A percentile compares a stretch with the other conserved stretches of the same genome.
These are phyloP conservation scores for Calcarius lapponicus DNA, from an alignment of 2,797 vertebrate genomes.

Conservation along the genomic window DNA sequence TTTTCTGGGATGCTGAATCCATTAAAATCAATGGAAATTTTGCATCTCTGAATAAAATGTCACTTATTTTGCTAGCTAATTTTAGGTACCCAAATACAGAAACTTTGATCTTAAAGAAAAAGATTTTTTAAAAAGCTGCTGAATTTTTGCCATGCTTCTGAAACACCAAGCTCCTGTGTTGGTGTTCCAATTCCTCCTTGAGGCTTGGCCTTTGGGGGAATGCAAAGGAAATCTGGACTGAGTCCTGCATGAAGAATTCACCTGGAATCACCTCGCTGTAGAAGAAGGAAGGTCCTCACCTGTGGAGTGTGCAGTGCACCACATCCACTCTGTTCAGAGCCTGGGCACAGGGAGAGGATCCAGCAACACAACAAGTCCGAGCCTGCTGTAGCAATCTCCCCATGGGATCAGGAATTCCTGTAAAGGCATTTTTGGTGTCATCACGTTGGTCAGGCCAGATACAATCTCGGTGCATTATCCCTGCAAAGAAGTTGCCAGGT, in stretches of 20 bases:
- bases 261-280: neutral
- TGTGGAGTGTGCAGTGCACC: neutral
- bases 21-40: slow-evolving; percentile 63
- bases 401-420: neutral
- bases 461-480: neutral
- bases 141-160: neutral
- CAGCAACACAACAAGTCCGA: neutral
- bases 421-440: neutral
- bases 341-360: neutral
- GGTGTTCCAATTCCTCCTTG: neutral
- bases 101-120: slow-evolving; percentile 58
- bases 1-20: slow-evolving; percentile 62
- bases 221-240: neutral
- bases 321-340: neutral
- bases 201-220: neutral
- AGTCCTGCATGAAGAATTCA: neutral
- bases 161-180: neutral
- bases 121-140: neutral
- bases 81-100: slow-evolving; percentile 43
- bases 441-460: neutral
- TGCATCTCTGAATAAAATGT: slow-evolving; percentile 42
- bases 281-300: neutral
- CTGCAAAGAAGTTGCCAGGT: neutral
- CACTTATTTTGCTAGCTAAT: slow-evolving; percentile 46
- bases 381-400: neutral